Percentiles rank a stretch among this genome's conserved stretches.
phyloP scores from a whole-genome alignment of 2,113 vertebrate species.

The Phoenicopterus ruber region DNA sequence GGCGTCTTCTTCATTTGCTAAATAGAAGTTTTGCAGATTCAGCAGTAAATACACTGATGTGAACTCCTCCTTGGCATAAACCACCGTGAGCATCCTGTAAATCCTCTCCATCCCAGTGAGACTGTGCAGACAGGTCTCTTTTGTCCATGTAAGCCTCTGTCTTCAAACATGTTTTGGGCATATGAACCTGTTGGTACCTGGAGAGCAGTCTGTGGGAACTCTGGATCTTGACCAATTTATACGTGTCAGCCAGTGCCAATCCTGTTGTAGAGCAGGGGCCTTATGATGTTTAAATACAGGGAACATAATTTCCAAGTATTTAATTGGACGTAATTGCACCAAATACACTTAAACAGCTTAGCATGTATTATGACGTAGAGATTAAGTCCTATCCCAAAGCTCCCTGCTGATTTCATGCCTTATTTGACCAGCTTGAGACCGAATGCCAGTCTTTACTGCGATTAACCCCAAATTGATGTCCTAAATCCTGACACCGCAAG shows the following conservation, averaged over 20 bases:
- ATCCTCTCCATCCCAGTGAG: neutral
- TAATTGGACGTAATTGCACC: constrained; percentile 23
- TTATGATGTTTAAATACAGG: neutral
- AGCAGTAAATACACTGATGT: neutral
- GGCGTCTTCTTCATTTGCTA: neutral
- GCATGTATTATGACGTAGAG: neutral
- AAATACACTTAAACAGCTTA: constrained; percentile 28
- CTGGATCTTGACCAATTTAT: neutral
- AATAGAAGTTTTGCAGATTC: neutral
- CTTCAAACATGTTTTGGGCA: neutral
- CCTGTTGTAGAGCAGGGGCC: neutral
- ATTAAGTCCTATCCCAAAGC: neutral
- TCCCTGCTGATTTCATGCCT: neutral
- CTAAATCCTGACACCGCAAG: neutral
- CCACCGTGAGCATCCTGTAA: neutral
- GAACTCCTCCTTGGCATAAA: neutral
- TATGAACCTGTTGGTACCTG: neutral
- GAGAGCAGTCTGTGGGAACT: neutral
- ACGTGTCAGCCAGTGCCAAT: neutral
- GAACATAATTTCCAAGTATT: neutral
- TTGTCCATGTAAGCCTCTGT: neutral
- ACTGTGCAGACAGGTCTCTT: neutral
- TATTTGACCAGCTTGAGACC: neutral
- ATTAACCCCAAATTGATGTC: neutral
- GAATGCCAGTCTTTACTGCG: neutral